These are phyloP conservation scores for Megaceryle torquata DNA, from an alignment of 2,113 vertebrate genomes.

Conservation along the genomic window DNA sequence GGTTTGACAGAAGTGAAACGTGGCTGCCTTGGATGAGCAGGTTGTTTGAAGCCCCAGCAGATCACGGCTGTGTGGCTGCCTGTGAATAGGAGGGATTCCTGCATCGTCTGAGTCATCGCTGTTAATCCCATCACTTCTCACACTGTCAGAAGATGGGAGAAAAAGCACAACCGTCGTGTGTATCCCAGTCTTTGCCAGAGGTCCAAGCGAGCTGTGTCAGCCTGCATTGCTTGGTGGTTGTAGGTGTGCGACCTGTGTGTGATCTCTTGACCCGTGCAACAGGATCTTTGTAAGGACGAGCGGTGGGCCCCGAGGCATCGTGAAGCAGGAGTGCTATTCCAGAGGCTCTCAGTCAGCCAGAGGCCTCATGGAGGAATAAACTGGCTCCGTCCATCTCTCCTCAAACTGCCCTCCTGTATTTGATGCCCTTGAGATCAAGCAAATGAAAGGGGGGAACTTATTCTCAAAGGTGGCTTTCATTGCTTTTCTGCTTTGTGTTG, in stretches of 20 bases:
- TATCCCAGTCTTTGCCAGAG: not conserved
- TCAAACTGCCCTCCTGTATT: not conserved
- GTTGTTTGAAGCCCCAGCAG: not conserved
- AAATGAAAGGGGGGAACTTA: not conserved
- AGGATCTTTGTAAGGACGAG: not conserved
- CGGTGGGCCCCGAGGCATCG: not conserved
- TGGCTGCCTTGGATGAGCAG: not conserved
- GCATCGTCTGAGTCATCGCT: not conserved
- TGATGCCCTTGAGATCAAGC: not conserved
- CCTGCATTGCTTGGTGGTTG: rapidly evolving
- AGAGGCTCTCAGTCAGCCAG: not conserved
- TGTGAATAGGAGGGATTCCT: not conserved
- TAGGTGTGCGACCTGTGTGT: not conserved
- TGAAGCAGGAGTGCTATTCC: not conserved
- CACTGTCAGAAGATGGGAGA: not conserved
- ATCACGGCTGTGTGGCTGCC: not conserved
- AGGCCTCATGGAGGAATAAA: not conserved
- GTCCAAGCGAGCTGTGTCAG: rapidly evolving
- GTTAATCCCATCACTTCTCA: not conserved
- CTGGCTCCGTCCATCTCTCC: not conserved
- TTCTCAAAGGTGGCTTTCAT: not conserved
- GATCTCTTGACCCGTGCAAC: not conserved
- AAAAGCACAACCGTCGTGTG: not conserved
- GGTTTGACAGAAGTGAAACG: not conserved
- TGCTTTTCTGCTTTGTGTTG: not conserved